Percentiles rank a stretch among this genome's conserved stretches.
phyloP scores from a whole-genome alignment of 2,113 vertebrate species.

The Hemibagrus wyckioides region DNA sequence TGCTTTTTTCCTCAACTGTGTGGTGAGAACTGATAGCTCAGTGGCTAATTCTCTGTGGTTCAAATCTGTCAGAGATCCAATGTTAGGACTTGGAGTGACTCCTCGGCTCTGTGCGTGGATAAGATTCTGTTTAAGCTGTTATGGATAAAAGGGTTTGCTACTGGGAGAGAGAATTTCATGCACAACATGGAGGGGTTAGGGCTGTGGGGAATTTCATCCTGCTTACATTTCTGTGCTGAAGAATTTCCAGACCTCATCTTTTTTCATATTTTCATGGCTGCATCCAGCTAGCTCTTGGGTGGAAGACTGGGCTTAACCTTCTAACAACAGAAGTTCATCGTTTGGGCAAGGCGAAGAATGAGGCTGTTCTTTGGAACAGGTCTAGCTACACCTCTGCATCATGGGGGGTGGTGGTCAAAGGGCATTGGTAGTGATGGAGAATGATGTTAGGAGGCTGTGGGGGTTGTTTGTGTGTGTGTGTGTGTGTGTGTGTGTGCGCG shows the following conservation, averaged over 20 bases:
- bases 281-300: background rate
- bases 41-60: background rate
- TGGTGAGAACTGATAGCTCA: background rate
- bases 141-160: conserved; percentile 4
- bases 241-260: background rate
- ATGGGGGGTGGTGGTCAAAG: background rate
- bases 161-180: background rate
- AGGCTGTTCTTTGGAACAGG: background rate
- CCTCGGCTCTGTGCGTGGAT: background rate
- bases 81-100: background rate
- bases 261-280: background rate
- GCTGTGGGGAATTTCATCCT: background rate
- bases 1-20: background rate
- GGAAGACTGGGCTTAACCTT: background rate
- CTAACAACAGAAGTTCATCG: background rate
- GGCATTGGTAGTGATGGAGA: background rate
- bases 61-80: background rate
- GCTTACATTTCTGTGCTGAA: background rate
- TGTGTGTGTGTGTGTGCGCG: too few relatives aligned
- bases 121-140: background rate
- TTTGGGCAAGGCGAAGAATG: background rate
- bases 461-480: background rate
- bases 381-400: background rate
- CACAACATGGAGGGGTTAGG: background rate
- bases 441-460: background rate